A percentile compares a stretch with the other conserved stretches of the same genome.
phyloP scores from a whole-genome alignment of 2,797 vertebrate genomes.

The Taenioides sp. region DNA sequence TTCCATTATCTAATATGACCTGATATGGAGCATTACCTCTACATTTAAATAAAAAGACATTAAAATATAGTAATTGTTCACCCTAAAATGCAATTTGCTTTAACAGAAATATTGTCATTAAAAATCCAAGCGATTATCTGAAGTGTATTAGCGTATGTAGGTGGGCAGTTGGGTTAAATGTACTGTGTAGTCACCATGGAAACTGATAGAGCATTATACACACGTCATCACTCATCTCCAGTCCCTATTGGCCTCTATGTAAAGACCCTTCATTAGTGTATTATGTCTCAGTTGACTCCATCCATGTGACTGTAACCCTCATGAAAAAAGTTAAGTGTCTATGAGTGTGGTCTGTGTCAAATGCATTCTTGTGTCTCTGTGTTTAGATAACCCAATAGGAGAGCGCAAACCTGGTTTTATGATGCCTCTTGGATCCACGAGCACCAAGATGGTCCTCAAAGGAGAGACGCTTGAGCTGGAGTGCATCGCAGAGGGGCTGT shows the following conservation, averaged over 20 bases:
- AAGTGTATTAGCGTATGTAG: not conserved
- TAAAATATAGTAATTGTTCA: not conserved
- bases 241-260: conserved; percentile 8
- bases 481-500: conserved; percentile 97
- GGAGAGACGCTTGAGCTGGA: conserved; percentile 89
- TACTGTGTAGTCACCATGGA: conserved; percentile 32
- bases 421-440: conserved; percentile 81
- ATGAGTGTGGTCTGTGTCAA: conserved; percentile 1
- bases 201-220: conserved; percentile 11
- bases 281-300: conserved; percentile 4
- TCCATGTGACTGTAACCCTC: conserved; percentile 4
- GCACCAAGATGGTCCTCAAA: conserved; percentile 87
- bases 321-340: not conserved
- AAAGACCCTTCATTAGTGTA: not conserved
- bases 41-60: not conserved
- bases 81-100: not conserved
- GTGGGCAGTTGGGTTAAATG: not conserved
- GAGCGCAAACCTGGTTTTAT: conserved; percentile 87
- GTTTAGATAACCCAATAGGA: conserved; percentile 83
- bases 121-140: not conserved
- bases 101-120: not conserved
- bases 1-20: too few relatives aligned
- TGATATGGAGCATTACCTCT: not conserved
- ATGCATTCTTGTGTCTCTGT: conserved; percentile 23
- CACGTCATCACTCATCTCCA: conserved; percentile 13